Base-by-base conservation (phyloP, 2,797 vertebrate species). In the Chromobotia macracanthus region DNA sequence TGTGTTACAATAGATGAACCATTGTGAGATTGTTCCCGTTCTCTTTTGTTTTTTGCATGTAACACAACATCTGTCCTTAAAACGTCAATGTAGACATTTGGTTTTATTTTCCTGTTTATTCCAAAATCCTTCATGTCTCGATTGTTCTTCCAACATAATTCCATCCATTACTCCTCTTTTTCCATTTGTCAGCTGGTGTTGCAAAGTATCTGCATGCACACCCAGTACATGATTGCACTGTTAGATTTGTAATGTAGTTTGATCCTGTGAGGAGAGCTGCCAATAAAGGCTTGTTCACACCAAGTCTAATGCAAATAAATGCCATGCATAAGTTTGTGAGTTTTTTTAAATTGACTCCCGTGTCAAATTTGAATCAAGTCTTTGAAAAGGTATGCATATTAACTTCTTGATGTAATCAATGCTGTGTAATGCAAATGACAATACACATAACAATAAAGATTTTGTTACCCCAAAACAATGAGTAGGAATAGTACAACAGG, bases 41-140 rank as follows among this genome's bases (percentile, higher is more conserved):
- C 25, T 41, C 2, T 10, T 55, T 79, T 41, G 3, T 65, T 79
- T 55, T 69, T 56, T 77, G 64, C 77, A 74, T 81, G 35, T 3
- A 64, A 44, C 9, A 1, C 7, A 1, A 38, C 1, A 15, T 55
- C 48, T 63, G 21, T 50, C 16, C 55, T 38, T 16, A 63, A 44
- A 78, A 55, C 44, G n/a, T 10, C 9, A 41, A 41, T 48, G 10
- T 38, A n/a, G 31, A n/a, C 16, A 51, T 51, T 50, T 55, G 10
- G 48, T 58, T n/a, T 25, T 5, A 6, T 51, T 69, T 46, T 35
- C 28, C 23, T 77, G 21, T 25, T 31, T 71, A 48, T 53, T 31
- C 28, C 46, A 71, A 53, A 46, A 25, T 64, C 19, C 12, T 41
- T 19, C 12, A 38, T 63, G 25, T 68, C 16, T 31, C 5, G 7